These are phyloP conservation scores for Raja brachyura DNA, from an alignment of 2,113 vertebrate genomes.

Conservation along the genomic window DNA sequence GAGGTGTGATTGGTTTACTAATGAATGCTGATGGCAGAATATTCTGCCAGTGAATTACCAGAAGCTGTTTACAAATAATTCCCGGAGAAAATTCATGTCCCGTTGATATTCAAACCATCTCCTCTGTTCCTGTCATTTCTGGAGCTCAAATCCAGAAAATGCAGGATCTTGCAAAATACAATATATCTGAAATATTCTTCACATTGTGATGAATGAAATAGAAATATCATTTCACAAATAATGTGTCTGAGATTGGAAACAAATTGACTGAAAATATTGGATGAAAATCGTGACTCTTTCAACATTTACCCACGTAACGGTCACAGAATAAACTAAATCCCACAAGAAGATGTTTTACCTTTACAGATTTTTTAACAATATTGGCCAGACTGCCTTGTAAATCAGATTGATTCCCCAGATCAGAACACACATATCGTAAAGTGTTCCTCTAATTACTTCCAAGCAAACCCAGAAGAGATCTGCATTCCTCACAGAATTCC, in stretches of 20 bases:
- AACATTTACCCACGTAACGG: not conserved
- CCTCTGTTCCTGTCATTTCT: not conserved
- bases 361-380: not conserved
- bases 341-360: not conserved
- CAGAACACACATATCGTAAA: not conserved
- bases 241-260: not conserved
- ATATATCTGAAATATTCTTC: not conserved
- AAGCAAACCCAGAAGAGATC: not conserved
- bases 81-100: not conserved
- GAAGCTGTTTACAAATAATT: not conserved
- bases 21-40: not conserved
- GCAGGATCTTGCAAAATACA: not conserved
- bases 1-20: slow-evolving; percentile 34
- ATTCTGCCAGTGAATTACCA: slow-evolving; percentile 4
- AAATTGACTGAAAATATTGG: not conserved
- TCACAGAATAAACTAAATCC: not conserved
- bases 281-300: not conserved
- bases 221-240: not conserved
- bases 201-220: not conserved
- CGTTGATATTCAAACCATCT: slow-evolving; percentile 22
- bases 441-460: not conserved
- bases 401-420: not conserved
- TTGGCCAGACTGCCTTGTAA: not conserved
- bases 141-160: not conserved
- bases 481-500: not conserved